A percentile compares a stretch with the other conserved stretches of the same genome.
Conservation (phyloP, 2,113 vertebrate species). For the Macrotis lagotis region DNA sequence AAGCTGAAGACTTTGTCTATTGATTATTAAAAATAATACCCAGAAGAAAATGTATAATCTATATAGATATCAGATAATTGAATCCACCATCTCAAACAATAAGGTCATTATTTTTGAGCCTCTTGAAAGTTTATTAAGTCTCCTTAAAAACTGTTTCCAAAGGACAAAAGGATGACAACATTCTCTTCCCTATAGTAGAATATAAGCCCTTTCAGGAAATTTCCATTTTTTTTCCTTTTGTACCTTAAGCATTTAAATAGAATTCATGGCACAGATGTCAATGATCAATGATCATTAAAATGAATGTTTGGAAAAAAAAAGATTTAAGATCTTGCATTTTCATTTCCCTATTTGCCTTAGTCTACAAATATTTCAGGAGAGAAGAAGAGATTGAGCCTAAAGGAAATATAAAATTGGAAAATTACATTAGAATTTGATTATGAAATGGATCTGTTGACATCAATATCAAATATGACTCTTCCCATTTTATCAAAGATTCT, state of each 20-base stretch:
- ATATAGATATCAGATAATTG: neutral
- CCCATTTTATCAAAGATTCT: too few relatives aligned
- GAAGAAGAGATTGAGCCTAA: neutral
- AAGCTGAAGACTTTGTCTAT: too few relatives aligned
- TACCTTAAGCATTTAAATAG: neutral
- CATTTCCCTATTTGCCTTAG: neutral
- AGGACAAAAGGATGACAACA: neutral
- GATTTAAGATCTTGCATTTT: neutral
- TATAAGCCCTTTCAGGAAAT: neutral
- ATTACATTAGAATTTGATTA: neutral
- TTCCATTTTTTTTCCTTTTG: neutral
- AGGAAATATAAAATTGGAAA: neutral
- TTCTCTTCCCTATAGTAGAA: neutral
- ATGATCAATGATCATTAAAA: neutral
- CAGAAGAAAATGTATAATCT: neutral
- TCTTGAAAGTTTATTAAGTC: neutral
- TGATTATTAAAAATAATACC: neutral
- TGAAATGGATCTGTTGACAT: too few relatives aligned
- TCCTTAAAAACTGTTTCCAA: neutral
- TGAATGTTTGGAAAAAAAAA: neutral
- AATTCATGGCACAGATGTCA: neutral
- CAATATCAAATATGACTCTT: too few relatives aligned
- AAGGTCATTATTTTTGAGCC: neutral
- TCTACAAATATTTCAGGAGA: neutral
- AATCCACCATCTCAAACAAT: neutral